These are phyloP conservation scores for Callinectes sapidus DNA, from an alignment of 2,888 invertebrate species.

Conservation along the genomic window DNA sequence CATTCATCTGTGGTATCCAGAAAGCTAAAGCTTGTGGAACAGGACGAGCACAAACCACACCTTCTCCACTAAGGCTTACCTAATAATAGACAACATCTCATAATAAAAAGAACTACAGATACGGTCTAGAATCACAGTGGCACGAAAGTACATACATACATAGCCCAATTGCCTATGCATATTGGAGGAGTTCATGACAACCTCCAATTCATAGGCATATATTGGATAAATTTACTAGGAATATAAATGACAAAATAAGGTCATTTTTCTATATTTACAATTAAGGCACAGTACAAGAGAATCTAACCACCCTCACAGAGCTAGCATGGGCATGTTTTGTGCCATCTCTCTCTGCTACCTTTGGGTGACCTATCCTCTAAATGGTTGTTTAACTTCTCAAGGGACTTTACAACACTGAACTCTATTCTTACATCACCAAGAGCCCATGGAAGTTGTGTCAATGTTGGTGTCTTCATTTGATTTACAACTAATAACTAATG, in stretches of 20 bases:
- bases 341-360: background rate
- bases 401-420: background rate
- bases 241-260: background rate
- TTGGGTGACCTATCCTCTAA: background rate
- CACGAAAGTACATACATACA: background rate
- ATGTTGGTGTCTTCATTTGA: background rate
- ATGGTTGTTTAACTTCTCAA: background rate
- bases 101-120: conserved; percentile 17
- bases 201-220: background rate
- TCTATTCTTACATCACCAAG: background rate
- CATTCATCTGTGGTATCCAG: background rate
- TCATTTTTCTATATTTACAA: background rate
- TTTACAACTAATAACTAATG: background rate
- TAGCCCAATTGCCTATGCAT: background rate
- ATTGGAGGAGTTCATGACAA: background rate
- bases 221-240: background rate
- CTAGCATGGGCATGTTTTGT: background rate
- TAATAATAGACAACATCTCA: background rate
- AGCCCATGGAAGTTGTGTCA: background rate
- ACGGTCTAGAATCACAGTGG: conserved; percentile 12
- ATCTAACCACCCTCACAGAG: background rate
- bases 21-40: background rate
- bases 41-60: background rate
- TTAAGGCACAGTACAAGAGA: background rate
- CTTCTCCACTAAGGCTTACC: background rate